A percentile compares a stretch with the other conserved stretches of the same genome.
These are phyloP conservation scores for Auanema freiburgensis DNA, from an alignment of 2,888 invertebrate species.

Conservation along the genomic window DNA sequence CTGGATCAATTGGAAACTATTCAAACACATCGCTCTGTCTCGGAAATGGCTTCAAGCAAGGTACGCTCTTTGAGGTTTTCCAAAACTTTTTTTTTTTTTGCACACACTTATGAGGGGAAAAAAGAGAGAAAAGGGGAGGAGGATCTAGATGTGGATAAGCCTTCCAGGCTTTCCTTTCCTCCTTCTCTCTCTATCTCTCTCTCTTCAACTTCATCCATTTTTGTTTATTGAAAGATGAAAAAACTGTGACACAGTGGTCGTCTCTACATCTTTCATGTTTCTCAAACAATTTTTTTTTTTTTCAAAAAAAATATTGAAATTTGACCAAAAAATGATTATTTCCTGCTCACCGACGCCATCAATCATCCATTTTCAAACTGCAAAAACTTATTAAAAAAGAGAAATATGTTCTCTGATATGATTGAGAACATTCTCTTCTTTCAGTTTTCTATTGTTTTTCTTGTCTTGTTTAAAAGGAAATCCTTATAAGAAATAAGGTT, in stretches of 20 bases:
- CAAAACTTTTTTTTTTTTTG: neutral
- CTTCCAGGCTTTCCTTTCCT: neutral
- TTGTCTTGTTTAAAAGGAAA: too few relatives aligned
- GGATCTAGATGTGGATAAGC: neutral
- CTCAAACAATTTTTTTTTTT: neutral
- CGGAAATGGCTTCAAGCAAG: conserved; percentile 99
- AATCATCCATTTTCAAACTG: conserved; percentile 6
- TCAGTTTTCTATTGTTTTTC: too few relatives aligned
- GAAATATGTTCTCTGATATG: neutral
- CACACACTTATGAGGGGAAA: conserved; percentile 3
- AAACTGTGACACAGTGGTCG: neutral
- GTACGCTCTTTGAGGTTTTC: conserved; percentile 70
- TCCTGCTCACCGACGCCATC: neutral
- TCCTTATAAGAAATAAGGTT: too few relatives aligned
- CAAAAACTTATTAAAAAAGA: conserved; percentile 7
- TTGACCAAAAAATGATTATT: conserved; percentile 3
- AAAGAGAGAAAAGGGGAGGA: neutral
- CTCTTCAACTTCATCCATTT: neutral
- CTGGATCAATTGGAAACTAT: conserved; percentile 98
- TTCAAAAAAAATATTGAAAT: conserved; percentile 12
- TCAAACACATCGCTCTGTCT: conserved; percentile 97
- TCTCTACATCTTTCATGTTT: too few relatives aligned
- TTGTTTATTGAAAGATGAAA: neutral
- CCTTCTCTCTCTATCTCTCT: neutral
- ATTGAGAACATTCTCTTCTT: neutral